Conservation (phyloP, 2,888 invertebrate species). For the Limnephilus marmoratus region DNA sequence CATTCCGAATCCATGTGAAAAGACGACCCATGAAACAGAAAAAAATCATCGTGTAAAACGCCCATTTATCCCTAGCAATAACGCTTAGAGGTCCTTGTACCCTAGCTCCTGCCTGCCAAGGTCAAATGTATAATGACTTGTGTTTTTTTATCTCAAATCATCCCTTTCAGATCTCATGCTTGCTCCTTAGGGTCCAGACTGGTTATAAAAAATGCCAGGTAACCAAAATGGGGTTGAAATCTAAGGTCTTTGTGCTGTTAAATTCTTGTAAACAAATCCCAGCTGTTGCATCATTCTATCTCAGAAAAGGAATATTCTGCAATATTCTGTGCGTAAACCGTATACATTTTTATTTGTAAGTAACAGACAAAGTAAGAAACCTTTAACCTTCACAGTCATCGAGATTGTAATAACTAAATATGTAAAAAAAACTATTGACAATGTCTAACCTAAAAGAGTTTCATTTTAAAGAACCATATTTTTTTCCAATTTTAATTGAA, state of each 20-base stretch:
- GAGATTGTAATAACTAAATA: no score
- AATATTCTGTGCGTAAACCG: no score
- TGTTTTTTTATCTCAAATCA: conserved; percentile 14
- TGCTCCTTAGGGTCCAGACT: neutral
- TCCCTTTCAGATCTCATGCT: neutral
- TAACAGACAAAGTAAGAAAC: no score
- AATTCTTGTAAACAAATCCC: neutral
- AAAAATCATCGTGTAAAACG: neutral
- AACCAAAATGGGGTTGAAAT: neutral
- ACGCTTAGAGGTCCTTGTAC: neutral
- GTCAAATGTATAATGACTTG: conserved; percentile 24
- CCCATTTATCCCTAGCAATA: neutral
- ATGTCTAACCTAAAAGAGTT: no score
- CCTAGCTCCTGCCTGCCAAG: neutral
- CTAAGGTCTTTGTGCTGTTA: neutral
- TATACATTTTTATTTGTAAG: no score
- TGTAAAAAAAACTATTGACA: no score
- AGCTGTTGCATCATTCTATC: neutral
- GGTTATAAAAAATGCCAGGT: conserved; percentile 31
- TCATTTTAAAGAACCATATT: no score
- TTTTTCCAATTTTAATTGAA: no score
- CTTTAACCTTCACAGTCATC: no score
- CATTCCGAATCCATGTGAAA: neutral
- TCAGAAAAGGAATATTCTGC: neutral
- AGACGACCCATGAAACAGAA: neutral